Evolutionary conservation across 2,797 vertebrate genomes (phyloP), one percentile per base, ranked within the genome.

Genomic region (Euthynnus affinis): DNA sequence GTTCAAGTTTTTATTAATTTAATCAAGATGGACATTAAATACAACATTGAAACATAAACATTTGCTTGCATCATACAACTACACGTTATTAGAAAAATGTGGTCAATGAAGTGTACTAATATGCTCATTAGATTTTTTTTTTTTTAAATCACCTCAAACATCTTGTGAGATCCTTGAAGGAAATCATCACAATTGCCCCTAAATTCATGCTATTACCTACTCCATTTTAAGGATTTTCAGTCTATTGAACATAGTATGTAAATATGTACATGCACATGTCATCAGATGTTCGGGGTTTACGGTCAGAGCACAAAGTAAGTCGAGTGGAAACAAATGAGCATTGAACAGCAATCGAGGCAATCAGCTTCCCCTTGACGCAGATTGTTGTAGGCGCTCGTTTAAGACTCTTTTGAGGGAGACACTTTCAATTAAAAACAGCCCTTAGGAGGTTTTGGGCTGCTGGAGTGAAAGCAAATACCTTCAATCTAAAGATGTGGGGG

Each of bases 221-320:
- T 62, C 13, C n/a, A 12, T 65, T 58, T 42, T 57, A 63, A 67
- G 52, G 13, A 0, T 40, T 77, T 62, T 58, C 68, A 52, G 56
- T 71, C 72, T 78, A 44, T 76, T 79, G 60, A 74, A 29, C 63
- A 22, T 56, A 56, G 14, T 42, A 88, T 15, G 32, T 80, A 87
- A 80, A 87, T 78, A 63, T 63, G 65, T 76, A 64, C 55, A 59
- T 44, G 56, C 15, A 29, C 65, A 67, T 73, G 78, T 60, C 72
- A 80, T 85, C 71, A 78, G 75, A 89, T 86, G 70, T 58, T 79
- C 57, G 53, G 42, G 52, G 65, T 91, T 91, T 78, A 87, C 42
- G 84, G 80, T 92, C 87, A 92, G 69, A 69, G 82, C 83, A 87
- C 76, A 82, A 83, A 88, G 74, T 67, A 46, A 86, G 74, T 87